Evolutionary conservation across 1,140 invertebrate species (phyloP).

Genomic region (Argopecten irradians): DNA sequence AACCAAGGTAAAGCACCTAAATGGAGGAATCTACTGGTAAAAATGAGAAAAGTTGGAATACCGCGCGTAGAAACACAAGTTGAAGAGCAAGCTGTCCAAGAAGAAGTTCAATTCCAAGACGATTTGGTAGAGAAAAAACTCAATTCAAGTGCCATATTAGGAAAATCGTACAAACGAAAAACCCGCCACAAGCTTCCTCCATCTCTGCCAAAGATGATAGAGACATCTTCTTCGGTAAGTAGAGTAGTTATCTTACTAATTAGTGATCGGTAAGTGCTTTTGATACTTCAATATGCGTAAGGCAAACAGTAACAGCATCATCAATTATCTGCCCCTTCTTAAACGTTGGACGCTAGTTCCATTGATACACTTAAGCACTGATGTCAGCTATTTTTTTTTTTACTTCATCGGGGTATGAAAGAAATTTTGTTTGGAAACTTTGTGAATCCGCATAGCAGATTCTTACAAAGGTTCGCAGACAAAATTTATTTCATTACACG

Average conservation of each 20-base stretch:
- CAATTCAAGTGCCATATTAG: constrained; percentile 57
- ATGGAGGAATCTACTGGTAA: constrained; percentile 51
- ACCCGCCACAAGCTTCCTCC: constrained; percentile 58
- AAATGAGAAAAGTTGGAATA: constrained; percentile 44
- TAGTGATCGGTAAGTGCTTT: too few species aligned
- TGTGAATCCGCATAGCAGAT: too few species aligned
- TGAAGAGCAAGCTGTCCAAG: constrained; percentile 32
- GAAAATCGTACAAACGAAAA: constrained; percentile 61
- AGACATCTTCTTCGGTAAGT: constrained; percentile 57
- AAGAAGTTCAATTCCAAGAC: constrained; percentile 30
- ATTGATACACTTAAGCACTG: too few species aligned
- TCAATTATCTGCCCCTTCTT: not conserved
- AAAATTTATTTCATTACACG: too few species aligned
- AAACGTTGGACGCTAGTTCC: too few species aligned
- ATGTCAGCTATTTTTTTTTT: too few species aligned
- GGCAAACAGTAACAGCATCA: not conserved
- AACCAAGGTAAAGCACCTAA: constrained; percentile 52
- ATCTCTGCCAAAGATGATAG: constrained; percentile 55
- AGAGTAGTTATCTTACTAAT: not conserved
- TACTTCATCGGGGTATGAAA: too few species aligned
- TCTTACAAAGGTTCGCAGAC: too few species aligned
- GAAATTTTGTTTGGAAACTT: too few species aligned
- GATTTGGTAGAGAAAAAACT: constrained; percentile 2
- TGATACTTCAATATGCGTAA: not conserved
- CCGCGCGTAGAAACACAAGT: constrained; percentile 49